These are phyloP conservation scores for Macrotrachela quadricornifera DNA, from an alignment of 1,140 invertebrate species.

Conservation along the genomic window DNA sequence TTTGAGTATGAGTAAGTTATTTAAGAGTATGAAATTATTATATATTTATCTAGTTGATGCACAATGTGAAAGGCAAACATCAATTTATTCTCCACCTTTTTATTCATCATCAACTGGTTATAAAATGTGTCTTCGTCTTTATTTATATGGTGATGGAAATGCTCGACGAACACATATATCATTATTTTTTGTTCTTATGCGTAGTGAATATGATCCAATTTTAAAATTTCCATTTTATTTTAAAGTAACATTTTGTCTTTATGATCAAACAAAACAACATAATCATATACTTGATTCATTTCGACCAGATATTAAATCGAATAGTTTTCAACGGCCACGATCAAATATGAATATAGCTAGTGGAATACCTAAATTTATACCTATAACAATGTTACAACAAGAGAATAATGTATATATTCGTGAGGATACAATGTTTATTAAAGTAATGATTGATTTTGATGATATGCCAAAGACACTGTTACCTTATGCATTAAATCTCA, in stretches of 20 bases:
- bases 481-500: too few relatives aligned
- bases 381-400: not conserved
- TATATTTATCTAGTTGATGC: slow-evolving; percentile 15
- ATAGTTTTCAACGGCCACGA: not conserved
- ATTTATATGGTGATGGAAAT: slow-evolving; percentile 9
- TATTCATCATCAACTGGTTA: slow-evolving; percentile 20
- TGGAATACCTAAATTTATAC: not conserved
- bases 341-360: slow-evolving; percentile 4
- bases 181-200: slow-evolving; percentile 8
- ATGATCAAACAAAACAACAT: slow-evolving; percentile 9
- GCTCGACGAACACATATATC: slow-evolving; percentile 6
- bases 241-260: slow-evolving; percentile 14
- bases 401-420: not conserved
- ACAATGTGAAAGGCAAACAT: slow-evolving; percentile 14
- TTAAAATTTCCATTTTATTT: slow-evolving; percentile 17
- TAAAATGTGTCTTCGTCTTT: slow-evolving; percentile 9
- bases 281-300: slow-evolving; percentile 12
- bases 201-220: slow-evolving; percentile 13
- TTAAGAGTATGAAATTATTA: too few relatives aligned
- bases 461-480: not conserved
- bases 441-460: slow-evolving; percentile 2
- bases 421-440: slow-evolving; percentile 4
- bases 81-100: slow-evolving; percentile 24
- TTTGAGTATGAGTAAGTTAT: too few relatives aligned
- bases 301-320: slow-evolving; percentile 9